These are phyloP conservation scores for Aporophyla lueneburgensis DNA, from an alignment of 2,888 invertebrate genomes.

Conservation along the genomic window DNA sequence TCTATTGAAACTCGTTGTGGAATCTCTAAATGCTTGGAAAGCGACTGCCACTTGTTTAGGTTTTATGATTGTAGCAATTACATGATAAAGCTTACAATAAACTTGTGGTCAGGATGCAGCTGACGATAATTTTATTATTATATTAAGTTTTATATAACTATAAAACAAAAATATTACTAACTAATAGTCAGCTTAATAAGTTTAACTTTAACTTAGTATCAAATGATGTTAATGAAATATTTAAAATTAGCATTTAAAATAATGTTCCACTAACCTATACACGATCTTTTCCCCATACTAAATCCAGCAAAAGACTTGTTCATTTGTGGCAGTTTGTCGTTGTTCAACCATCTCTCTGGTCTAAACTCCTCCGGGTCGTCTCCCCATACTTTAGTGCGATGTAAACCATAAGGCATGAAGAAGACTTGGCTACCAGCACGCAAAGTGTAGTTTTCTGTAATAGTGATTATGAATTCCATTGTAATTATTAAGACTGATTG, in stretches of 20 bases:
- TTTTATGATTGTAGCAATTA: neutral
- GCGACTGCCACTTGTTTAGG: neutral
- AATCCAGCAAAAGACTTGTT: slow-evolving; percentile 57
- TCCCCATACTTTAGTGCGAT: slow-evolving; percentile 68
- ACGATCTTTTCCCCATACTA: slow-evolving; percentile 65
- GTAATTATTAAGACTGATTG: neutral
- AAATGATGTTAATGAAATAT: neutral
- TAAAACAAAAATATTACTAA: neutral
- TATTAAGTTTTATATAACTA: neutral
- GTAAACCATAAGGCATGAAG: slow-evolving; percentile 52
- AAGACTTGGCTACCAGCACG: slow-evolving; percentile 60
- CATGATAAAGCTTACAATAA: neutral
- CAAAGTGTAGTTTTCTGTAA: slow-evolving; percentile 66
- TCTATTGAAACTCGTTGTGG: neutral
- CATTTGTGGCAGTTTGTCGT: slow-evolving; percentile 49
- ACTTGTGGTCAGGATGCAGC: neutral
- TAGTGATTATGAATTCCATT: neutral
- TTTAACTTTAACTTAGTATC: neutral
- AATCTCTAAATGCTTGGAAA: neutral
- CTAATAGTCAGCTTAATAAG: neutral
- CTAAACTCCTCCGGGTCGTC: slow-evolving; percentile 65
- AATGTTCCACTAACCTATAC: slow-evolving; percentile 43
- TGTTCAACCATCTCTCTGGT: slow-evolving; percentile 73
- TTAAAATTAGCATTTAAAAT: neutral
- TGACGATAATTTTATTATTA: neutral